Evolutionary conservation across 1,140 invertebrate species (phyloP), one percentile per base, ranked within the genome.

Genomic region (Trachymyrmex cornetzi): DNA sequence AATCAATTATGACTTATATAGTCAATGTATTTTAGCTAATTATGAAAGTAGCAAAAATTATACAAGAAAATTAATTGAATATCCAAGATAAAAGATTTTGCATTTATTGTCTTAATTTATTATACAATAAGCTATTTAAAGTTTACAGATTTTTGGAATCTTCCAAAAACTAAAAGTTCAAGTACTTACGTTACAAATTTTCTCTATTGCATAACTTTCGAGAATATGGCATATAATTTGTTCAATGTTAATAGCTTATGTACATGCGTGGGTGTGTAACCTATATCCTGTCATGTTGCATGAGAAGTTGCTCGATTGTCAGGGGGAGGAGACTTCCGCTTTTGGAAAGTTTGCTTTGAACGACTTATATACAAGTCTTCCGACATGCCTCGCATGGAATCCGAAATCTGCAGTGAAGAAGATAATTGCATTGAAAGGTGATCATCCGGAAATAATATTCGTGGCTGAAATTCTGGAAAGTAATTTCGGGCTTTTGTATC

Each of bases 381-480:
- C 55, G 24, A 69, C 38, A 34, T 30, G 53, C 63, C 22, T 34
- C 34, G 22, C 38, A 24, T 22, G 50, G 55, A 84, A 84, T 81
- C 22, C 44, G 57, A 30, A 50, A 75, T 75, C 14, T 72, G 24
- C 16, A 63, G 19, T 12, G 22, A 74, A 44, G 67, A 72, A 59
- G 67, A 74, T 61, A 61, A 75, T 84, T 61, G 38, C 38, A 57
- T 75, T 74, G 80, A 24, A 74, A 48, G 69, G 24, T 82, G 55
- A 74, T 75, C 69, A 84, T 75, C 80, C 38, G 55, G 38, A 59
- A 75, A 84, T 84, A 74, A 82, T 74, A 61, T 61, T 74, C 55
- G 63, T 30, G 12, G 6, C 16, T 1, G 16, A 3, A 81, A 81
- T 55, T 81, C 48, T 14, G 14, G n/a, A 30, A 14, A 27, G 16